Percentiles rank a stretch among this genome's conserved stretches.
These are phyloP conservation scores for Ceratosolen fusciceps DNA, from an alignment of 1,140 invertebrate species.

Conservation along the genomic window DNA sequence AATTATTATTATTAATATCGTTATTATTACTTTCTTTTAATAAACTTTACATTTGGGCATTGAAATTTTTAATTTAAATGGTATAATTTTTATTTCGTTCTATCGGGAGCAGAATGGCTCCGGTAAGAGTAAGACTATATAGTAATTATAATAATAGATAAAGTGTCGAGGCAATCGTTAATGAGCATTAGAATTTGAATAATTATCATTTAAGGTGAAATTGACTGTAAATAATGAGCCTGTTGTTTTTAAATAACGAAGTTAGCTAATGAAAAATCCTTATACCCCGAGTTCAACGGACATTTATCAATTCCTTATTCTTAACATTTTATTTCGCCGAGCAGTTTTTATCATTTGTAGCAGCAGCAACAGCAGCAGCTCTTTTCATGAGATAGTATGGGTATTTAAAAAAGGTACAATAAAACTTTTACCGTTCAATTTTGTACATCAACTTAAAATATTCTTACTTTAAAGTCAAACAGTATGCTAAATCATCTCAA, in stretches of 20 bases:
- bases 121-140: too few species aligned
- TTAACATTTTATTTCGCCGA: neutral
- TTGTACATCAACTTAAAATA: neutral
- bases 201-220: too few species aligned
- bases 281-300: neutral
- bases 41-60: neutral
- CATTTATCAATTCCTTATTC: neutral
- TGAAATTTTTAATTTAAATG: neutral
- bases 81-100: neutral
- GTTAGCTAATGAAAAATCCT: neutral
- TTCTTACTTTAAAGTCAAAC: neutral
- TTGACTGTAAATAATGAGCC: neutral
- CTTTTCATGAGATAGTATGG: neutral
- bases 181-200: too few species aligned
- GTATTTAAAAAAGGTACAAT: neutral
- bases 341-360: neutral
- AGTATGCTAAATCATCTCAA: neutral
- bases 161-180: too few species aligned
- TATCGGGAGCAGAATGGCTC: too few species aligned
- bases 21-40: neutral
- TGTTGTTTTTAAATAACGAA: neutral
- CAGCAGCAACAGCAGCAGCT: too few species aligned
- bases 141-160: too few species aligned
- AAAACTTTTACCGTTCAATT: slow-evolving; percentile 9
- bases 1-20: too few species aligned